Conservation (phyloP, 2,797 vertebrate species). For the Rhinophrynus dorsalis region DNA sequence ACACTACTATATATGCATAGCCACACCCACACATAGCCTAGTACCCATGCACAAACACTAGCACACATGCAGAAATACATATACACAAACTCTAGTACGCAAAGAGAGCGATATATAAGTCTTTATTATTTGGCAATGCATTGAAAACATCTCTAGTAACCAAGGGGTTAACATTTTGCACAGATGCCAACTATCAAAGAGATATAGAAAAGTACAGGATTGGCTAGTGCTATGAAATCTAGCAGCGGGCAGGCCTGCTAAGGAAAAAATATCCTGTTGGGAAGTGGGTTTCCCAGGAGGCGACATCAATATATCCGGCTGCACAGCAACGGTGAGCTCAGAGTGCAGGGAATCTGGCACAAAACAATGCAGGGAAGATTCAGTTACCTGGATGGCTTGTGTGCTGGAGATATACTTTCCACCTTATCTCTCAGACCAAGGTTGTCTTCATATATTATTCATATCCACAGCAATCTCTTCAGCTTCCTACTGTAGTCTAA, state of each 20-base stretch:
- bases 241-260: not conserved
- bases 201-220: too few relatives aligned
- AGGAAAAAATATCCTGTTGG: conserved; percentile 1
- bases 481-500: conserved; percentile 28
- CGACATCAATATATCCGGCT: conserved; percentile 32
- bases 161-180: too few relatives aligned
- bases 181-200: too few relatives aligned
- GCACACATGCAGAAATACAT: too few relatives aligned
- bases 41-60: too few relatives aligned
- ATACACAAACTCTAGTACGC: too few relatives aligned
- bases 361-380: conserved; percentile 28
- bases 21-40: too few relatives aligned
- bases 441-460: conserved; percentile 43
- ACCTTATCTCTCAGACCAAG: conserved; percentile 40
- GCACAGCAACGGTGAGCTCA: conserved; percentile 38
- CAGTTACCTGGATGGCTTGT: conserved; percentile 41
- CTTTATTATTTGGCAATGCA: too few relatives aligned
- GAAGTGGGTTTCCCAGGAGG: conserved; percentile 26
- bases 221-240: not conserved
- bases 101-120: too few relatives aligned
- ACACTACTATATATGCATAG: too few relatives aligned
- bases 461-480: conserved; percentile 37
- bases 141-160: too few relatives aligned
- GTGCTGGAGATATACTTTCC: conserved; percentile 17
- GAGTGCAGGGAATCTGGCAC: conserved; percentile 7